Percentiles rank a stretch among this genome's conserved stretches.
Conservation (phyloP, 2,888 invertebrate species). For the Lycocerus yunnanus region DNA sequence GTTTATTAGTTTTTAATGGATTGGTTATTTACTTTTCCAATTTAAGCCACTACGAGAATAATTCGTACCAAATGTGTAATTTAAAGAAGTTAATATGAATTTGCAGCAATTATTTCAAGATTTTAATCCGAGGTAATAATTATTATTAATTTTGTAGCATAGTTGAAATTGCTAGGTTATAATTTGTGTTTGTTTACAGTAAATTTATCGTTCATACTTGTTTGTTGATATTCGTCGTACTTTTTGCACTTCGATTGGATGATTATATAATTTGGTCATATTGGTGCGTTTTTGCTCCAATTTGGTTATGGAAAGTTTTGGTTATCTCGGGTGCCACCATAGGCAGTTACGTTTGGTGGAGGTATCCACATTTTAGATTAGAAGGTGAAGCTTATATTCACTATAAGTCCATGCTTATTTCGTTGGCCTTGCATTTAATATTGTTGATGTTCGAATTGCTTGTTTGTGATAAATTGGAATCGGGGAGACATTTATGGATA, state of each 20-base stretch:
- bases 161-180: neutral
- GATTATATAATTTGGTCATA: constrained; percentile 89
- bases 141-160: neutral
- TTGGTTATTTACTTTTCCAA: neutral
- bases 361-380: constrained; percentile 93
- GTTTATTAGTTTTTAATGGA: neutral
- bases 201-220: constrained; percentile 97
- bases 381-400: constrained; percentile 97
- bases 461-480: constrained; percentile 93
- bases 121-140: constrained; percentile 85
- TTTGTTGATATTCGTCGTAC: constrained; percentile 86
- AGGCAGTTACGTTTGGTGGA: constrained; percentile 95
- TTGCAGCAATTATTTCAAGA: constrained; percentile 87
- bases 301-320: constrained; percentile 97
- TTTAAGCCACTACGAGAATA: neutral
- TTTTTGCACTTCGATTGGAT: constrained; percentile 90
- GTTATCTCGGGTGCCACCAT: constrained; percentile 89
- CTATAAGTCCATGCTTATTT: constrained; percentile 98
- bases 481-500: constrained; percentile 84
- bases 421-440: constrained; percentile 90
- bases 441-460: constrained; percentile 95
- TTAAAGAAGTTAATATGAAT: constrained; percentile 66
- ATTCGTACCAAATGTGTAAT: neutral
- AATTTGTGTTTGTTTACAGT: constrained; percentile 64
- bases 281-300: constrained; percentile 94